Conservation (phyloP, 2,888 invertebrate genomes). For the Germaria angustata region DNA sequence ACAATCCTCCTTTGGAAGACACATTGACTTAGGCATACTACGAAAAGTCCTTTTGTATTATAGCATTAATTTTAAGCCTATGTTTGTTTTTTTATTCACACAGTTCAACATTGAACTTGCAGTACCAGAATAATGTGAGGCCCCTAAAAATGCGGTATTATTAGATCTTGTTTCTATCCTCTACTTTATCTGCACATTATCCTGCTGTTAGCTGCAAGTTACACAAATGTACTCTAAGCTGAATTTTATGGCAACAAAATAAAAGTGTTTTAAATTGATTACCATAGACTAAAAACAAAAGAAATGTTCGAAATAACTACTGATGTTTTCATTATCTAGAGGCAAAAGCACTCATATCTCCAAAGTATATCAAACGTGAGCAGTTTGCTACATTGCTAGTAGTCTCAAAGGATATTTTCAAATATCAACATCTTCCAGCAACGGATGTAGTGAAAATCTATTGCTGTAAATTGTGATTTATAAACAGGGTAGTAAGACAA, state of each 20-base stretch:
- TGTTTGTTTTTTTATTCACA: too few species aligned
- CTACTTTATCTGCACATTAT: neutral
- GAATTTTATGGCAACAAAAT: neutral
- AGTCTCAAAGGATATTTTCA: conserved; percentile 1
- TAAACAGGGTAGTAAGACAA: neutral
- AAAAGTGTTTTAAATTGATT: conserved; percentile 22
- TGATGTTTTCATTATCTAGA: conserved; percentile 11
- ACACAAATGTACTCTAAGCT: neutral
- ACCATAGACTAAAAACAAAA: neutral
- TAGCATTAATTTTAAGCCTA: too few species aligned
- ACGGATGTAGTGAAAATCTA: neutral
- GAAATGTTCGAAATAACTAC: neutral
- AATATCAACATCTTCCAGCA: neutral
- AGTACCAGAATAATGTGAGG: too few species aligned
- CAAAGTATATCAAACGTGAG: neutral
- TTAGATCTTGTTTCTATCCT: neutral
- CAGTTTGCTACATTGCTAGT: neutral
- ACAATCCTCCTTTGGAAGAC: too few species aligned
- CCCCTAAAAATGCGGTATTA: too few species aligned
- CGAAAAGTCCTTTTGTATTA: too few species aligned
- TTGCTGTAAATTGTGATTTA: neutral
- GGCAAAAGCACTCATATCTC: neutral
- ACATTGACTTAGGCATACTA: too few species aligned
- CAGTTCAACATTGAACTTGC: too few species aligned
- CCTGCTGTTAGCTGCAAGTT: too few species aligned